Conservation (phyloP, 2,113 vertebrate genomes). For the Myxocyprinus asiaticus region DNA sequence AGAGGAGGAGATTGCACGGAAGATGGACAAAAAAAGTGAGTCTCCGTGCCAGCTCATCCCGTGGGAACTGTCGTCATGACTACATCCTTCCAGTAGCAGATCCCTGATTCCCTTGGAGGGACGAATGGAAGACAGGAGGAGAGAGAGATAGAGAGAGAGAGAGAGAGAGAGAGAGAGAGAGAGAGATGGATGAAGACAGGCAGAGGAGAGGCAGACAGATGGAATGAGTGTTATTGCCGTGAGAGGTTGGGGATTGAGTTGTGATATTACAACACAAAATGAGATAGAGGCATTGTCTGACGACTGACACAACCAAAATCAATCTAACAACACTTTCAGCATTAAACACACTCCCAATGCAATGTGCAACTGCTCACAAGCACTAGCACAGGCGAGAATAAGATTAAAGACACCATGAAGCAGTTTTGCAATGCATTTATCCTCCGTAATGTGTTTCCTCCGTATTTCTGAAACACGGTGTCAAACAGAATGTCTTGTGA, state of each 20-base stretch:
- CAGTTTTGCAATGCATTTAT: not conserved
- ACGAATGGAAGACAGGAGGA: constrained; percentile 14
- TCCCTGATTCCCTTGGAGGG: constrained; percentile 56
- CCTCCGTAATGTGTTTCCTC: no score
- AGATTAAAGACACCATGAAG: not conserved
- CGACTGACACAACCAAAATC: not conserved
- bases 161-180: not conserved
- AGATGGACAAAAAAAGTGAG: not conserved
- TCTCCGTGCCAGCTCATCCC: constrained; percentile 62
- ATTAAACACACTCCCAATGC: not conserved
- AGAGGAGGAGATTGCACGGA: not conserved
- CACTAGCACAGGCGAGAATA: not conserved
- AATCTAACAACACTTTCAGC: constrained; percentile 6
- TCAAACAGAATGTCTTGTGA: no score
- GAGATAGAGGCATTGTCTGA: no score
- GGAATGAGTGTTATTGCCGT: not conserved
- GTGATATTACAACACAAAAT: no score
- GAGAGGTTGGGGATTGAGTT: constrained; percentile 16
- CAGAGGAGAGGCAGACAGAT: not conserved
- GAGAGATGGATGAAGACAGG: not conserved
- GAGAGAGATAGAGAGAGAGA: not conserved
- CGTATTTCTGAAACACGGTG: no score
- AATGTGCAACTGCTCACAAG: not conserved
- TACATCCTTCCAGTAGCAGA: constrained; percentile 57
- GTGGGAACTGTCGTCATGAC: constrained; percentile 71